Evolutionary conservation across 2,888 invertebrate species (phyloP), one percentile per base, ranked within the genome.

Genomic region (Litoditis marina): DNA sequence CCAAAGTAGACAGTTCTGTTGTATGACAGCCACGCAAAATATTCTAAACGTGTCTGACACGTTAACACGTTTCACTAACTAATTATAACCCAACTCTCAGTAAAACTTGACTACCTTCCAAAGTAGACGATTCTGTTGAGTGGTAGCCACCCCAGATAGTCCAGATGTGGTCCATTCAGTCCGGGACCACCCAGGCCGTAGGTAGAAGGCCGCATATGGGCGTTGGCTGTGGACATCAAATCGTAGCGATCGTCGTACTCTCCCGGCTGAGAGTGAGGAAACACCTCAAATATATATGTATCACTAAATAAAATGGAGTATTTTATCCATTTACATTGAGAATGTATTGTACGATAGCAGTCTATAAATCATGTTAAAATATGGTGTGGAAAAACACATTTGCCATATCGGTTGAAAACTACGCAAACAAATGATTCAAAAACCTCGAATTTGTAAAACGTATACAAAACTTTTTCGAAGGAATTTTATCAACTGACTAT

Each of bases 191-290:
- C 66, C 69, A 79, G 65, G 8, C 80, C 79, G 53, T 71, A 79
- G 7, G 68, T 66, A 13, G 80, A 77, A 8, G 74, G 69, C 32
- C 73, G 53, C 70, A 69, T 70, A 44, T 66, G 63, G 2, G 68
- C 69, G 56, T 81, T 82, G 5, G 82, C 78, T 6, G 81, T 82
- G 44, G 76, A 76, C 81, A 82, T 82, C 49, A 81, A 58, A 58
- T 81, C 81, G 63, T 78, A 82, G 44, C 67, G 60, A 60, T 81
- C 82, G 50, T 81, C 81, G 63, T 81, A 81, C 60, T 81, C 81
- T 28, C 81, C 81, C 22, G 46, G 44, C 3, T 57, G 22, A 2
- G 78, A 78, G 60, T 82, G 76, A 3, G 80, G 77, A 50, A 82
- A 81, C 8, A 81, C 68, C 74, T 75, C 22, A 32, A 68, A 60